Percentiles rank a stretch among this genome's conserved stretches.
These are phyloP conservation scores for Lepidostoma basale DNA, from an alignment of 1,140 invertebrate species.

Conservation along the genomic window DNA sequence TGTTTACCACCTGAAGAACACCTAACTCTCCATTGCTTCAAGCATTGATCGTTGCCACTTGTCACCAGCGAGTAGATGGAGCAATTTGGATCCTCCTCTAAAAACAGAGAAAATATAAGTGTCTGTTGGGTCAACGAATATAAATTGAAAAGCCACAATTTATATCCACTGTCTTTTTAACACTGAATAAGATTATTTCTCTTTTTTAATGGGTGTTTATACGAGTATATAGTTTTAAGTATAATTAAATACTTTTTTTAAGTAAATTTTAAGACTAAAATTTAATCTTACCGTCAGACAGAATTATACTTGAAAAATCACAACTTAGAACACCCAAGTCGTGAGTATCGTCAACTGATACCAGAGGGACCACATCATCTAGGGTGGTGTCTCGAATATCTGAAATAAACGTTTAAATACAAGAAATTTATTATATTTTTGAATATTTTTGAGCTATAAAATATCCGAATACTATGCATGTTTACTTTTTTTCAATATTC, in stretches of 20 bases:
- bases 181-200: no score
- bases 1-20: slow-evolving; percentile 20
- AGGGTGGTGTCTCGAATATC: slow-evolving; percentile 56
- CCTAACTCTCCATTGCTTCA: slow-evolving; percentile 70
- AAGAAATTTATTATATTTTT: no score
- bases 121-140: no score
- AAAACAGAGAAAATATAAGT: background rate
- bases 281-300: slow-evolving; percentile 49
- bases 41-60: slow-evolving; percentile 74
- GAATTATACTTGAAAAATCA: slow-evolving; percentile 62
- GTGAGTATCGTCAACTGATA: slow-evolving; percentile 69
- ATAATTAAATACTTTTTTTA: slow-evolving; percentile 18
- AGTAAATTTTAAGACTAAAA: no score
- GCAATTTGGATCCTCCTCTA: slow-evolving; percentile 9
- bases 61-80: slow-evolving; percentile 66
- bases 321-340: slow-evolving; percentile 75
- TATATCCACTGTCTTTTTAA: no score
- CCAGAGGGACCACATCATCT: slow-evolving; percentile 49
- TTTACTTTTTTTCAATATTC: no score
- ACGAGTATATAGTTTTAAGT: no score
- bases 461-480: no score
- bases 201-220: no score
- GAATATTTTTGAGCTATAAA: no score
- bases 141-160: no score
- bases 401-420: slow-evolving; percentile 35